Conservation (phyloP, 2,888 invertebrate species). For the Mesorhabditis belari region DNA sequence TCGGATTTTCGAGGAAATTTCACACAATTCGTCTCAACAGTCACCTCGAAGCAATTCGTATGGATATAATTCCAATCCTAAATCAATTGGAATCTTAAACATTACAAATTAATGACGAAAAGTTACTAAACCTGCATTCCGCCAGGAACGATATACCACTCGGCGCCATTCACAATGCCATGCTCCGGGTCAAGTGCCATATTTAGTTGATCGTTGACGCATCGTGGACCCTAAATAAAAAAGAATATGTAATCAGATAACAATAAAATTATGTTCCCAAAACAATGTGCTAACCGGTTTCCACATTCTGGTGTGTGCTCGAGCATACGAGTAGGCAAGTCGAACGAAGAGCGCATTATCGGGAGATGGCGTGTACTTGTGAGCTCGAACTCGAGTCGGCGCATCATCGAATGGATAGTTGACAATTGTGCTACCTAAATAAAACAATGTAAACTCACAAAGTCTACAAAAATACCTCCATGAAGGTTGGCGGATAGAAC, state of each 20-base stretch:
- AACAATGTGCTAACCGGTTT: constrained; percentile 11
- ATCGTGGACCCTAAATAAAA: constrained; percentile 36
- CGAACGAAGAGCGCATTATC: constrained; percentile 46
- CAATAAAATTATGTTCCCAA: neutral
- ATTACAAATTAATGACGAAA: constrained; percentile 85
- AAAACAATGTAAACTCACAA: neutral
- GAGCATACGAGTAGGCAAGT: constrained; percentile 46
- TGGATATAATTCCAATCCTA: constrained; percentile 87
- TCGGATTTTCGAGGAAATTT: constrained; percentile 75
- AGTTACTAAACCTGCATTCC: constrained; percentile 99
- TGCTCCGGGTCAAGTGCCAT: constrained; percentile 66
- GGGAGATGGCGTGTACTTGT: constrained; percentile 27
- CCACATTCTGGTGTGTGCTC: constrained; percentile 42
- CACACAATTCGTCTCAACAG: constrained; percentile 83
- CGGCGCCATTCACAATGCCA: constrained; percentile 90
- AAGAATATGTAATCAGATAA: neutral
- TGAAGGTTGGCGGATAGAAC: constrained; percentile 51
- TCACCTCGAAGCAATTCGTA: constrained; percentile 86
- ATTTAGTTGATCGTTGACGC: constrained; percentile 33
- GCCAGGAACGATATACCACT: constrained; percentile 70
- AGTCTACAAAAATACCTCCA: constrained; percentile 73
- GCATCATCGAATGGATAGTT: constrained; percentile 96
- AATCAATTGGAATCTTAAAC: constrained; percentile 76
- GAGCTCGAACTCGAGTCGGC: constrained; percentile 20
- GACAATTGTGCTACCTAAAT: constrained; percentile 17